Evolutionary conservation across 1,140 invertebrate species (phyloP), one percentile per base, ranked within the genome.

Genomic region (Ceratina japonica): DNA sequence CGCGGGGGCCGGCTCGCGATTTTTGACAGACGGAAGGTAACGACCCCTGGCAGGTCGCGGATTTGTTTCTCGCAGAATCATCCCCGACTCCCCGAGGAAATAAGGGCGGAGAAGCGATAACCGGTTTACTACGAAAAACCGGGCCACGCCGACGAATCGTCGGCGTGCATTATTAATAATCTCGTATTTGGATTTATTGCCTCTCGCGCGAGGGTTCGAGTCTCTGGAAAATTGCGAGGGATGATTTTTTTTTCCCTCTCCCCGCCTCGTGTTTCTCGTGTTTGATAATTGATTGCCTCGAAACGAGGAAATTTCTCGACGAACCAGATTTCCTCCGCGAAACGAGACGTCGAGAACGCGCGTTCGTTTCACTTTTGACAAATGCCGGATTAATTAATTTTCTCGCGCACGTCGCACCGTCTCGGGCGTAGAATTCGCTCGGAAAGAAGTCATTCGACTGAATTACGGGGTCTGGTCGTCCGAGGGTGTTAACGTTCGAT

Each of bases 111-210:
- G 82, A 51, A 69, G 66, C 77, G 73, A 66, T 80, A 84, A 77
- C 82, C 65, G 77, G 82, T 77, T 84, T 84, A 79, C 63, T 56
- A 70, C 79, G n/a, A 69, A 68, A 70, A 76, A 68, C 54, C 61
- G 71, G 73, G 31, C 65, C 77, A 58, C 18, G 10, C 78, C 81
- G 78, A 83, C 82, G 76, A 84, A 84, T 84, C 83, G 72, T 84
- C 79, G 16, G 69, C 16, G 63, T 84, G 66, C 79, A 84, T 84
- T 84, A 84, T 84, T 69, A 84, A 84, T 62, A 70, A 75, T 68
- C 64, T 52, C 54, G 68, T 64, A 84, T 84, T 80, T 75, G 70
- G 81, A 84, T 83, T 84, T 84, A 83, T 71, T 18, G 82, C 68
- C 37, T 13, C 24, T 8, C 65, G 51, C 61, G 31, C 22, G 70